Conservation (phyloP, 2,888 invertebrate species). For the Apodemia duryi region DNA sequence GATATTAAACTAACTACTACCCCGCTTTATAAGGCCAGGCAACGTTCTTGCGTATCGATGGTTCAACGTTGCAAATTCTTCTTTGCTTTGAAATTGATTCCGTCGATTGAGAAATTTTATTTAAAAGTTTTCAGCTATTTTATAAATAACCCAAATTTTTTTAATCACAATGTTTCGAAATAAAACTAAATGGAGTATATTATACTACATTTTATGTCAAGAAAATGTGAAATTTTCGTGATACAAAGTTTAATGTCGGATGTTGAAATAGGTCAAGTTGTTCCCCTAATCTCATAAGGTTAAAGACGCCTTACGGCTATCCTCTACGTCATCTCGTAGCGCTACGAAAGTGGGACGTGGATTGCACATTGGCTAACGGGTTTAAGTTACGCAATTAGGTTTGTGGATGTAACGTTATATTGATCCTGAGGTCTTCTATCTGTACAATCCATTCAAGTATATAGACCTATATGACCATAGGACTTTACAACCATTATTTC, state of each 20-base stretch:
- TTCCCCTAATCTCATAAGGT: slow-evolving; percentile 32
- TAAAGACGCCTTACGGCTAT: slow-evolving; percentile 37
- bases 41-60: no score
- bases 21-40: no score
- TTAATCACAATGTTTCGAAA: not conserved
- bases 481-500: not conserved
- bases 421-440: not conserved
- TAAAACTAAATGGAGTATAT: not conserved
- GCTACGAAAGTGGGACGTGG: slow-evolving; percentile 22
- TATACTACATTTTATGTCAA: not conserved
- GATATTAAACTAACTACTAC: no score
- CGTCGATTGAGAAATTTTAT: no score
- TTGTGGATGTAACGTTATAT: not conserved
- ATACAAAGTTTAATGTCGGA: slow-evolving; percentile 23
- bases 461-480: not conserved
- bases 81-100: no score
- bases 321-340: slow-evolving; percentile 28
- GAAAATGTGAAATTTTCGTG: slow-evolving; percentile 5
- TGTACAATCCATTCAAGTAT: not conserved
- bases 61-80: no score
- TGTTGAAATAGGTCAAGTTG: slow-evolving; percentile 35
- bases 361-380: slow-evolving; percentile 13
- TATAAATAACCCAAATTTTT: not conserved
- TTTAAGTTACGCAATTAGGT: slow-evolving; percentile 12
- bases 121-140: no score